Evolutionary conservation across 2,888 invertebrate genomes (phyloP), one percentile per base, ranked within the genome.

Genomic region (Macrostomum cliftonense): DNA sequence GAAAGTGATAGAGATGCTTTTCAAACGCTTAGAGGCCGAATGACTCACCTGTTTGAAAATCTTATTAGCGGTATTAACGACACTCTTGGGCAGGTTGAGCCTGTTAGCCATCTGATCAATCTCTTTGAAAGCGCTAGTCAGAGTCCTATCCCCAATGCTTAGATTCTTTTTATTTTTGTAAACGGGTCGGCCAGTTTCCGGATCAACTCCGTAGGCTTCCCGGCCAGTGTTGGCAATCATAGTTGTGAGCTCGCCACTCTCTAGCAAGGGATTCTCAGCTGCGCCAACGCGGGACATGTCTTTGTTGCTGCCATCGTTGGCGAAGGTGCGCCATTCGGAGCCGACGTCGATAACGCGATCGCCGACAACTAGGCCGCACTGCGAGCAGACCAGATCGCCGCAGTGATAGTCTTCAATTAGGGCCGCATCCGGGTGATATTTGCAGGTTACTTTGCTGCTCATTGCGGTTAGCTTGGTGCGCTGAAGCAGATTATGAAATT

Each of bases 281-380:
- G 93, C 93, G 75, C 97, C 97, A 55, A 99, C 97, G 82, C 97
- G 91, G 72, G 91, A 91, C 4, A 95, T 93, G 72, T 99, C 97
- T 0, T 85, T 86, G 11, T 87, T 84, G 47, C 82, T 81, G 64
- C 91, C 93, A 67, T 99, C 97, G 69, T 95, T 97, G 64, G 89
- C 91, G 72, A 99, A 99, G 52, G 95, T 97, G 68, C 97, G 78
- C 97, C 97, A 99, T 72, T 99, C 97, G 2, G 95, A 93, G 37
- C 97, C 93, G n/a, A 99, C 97, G 73, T 99, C 97, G 56, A 99
- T 91, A 1, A 97, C 89, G 66, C 93, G 79, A 74, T 99, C 97
- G 13, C 97, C 97, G 20, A 99, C 95, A 45, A 99, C 97, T 52
- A 97, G 77, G n/a, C 97, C 97, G 75, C 97, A 99, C 74, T 91